Percentiles rank a stretch among this genome's conserved stretches.
phyloP scores from a whole-genome alignment of 2,113 vertebrate genomes.

The Macrotus californicus region DNA sequence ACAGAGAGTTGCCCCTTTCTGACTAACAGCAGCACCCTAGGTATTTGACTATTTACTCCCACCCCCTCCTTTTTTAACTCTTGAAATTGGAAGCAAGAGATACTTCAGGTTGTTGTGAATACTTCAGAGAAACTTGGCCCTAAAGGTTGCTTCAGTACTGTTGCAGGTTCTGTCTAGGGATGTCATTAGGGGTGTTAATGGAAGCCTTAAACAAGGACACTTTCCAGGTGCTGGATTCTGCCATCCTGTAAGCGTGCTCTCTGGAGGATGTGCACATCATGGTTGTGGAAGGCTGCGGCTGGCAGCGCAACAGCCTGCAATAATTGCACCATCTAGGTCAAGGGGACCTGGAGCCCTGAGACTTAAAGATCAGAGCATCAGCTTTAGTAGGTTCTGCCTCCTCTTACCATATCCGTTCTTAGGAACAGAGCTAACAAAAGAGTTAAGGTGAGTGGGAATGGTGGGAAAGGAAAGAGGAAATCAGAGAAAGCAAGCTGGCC shows the following conservation, averaged over 20 bases:
- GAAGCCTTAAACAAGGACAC: conserved; percentile 64
- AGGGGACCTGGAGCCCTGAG: background rate
- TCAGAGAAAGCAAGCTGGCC: background rate
- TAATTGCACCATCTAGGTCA: conserved; percentile 78
- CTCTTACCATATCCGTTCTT: background rate
- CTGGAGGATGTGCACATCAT: conserved; percentile 32
- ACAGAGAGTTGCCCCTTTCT: conserved; percentile 50
- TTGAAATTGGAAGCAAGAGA: conserved; percentile 65
- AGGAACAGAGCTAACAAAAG: background rate
- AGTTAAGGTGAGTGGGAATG: conserved; percentile 49
- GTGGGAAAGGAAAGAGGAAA: background rate
- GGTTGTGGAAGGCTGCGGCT: conserved; percentile 53
- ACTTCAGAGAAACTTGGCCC: conserved; percentile 47
- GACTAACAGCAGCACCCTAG: background rate
- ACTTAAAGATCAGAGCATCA: conserved; percentile 25
- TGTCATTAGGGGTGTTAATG: conserved; percentile 76
- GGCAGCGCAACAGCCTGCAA: conserved; percentile 73
- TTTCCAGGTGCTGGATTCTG: conserved; percentile 74
- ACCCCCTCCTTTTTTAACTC: background rate
- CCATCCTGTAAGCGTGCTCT: background rate
- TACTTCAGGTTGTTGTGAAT: background rate
- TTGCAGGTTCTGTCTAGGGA: conserved; percentile 70
- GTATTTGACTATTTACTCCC: background rate
- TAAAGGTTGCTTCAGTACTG: conserved; percentile 56
- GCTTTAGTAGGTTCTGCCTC: conserved; percentile 9